Percentiles rank a stretch among this genome's conserved stretches.
These are phyloP conservation scores for Epistrophe grossulariae DNA, from an alignment of 2,888 invertebrate species.

Conservation along the genomic window DNA sequence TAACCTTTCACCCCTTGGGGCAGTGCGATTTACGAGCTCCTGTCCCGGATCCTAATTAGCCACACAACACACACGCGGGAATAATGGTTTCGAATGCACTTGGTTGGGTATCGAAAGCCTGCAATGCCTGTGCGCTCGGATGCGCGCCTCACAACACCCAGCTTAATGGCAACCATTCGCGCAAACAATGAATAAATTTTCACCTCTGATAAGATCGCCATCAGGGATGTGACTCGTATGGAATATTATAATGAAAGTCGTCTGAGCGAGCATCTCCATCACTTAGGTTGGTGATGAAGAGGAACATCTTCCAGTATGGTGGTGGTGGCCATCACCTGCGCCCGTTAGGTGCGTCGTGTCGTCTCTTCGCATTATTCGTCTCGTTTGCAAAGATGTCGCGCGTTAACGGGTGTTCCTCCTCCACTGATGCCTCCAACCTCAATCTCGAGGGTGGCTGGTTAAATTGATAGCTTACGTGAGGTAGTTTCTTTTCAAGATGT, in stretches of 20 bases:
- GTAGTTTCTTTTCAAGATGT: background rate
- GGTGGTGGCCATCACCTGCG: constrained; percentile 57
- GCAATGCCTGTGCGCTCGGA: background rate
- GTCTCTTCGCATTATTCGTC: constrained; percentile 36
- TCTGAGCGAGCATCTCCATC: constrained; percentile 9
- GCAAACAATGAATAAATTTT: constrained; percentile 79
- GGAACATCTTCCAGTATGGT: background rate
- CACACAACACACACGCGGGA: constrained; percentile 1
- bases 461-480: constrained; percentile 45
- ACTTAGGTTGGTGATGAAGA: background rate
- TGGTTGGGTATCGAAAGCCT: background rate
- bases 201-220: constrained; percentile 79
- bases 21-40: constrained; percentile 72
- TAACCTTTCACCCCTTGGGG: constrained; percentile 75
- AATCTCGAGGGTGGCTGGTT: constrained; percentile 34
- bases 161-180: constrained; percentile 72
- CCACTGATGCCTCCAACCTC: constrained; percentile 28
- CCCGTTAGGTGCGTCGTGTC: constrained; percentile 66
- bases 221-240: constrained; percentile 53
- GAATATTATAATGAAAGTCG: constrained; percentile 41
- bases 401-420: constrained; percentile 70
- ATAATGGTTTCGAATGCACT: background rate
- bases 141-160: constrained; percentile 20
- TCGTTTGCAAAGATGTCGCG: constrained; percentile 55
- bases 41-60: constrained; percentile 69